Evolutionary conservation across 2,888 invertebrate genomes (phyloP).

Genomic region (Aradus depressus): DNA sequence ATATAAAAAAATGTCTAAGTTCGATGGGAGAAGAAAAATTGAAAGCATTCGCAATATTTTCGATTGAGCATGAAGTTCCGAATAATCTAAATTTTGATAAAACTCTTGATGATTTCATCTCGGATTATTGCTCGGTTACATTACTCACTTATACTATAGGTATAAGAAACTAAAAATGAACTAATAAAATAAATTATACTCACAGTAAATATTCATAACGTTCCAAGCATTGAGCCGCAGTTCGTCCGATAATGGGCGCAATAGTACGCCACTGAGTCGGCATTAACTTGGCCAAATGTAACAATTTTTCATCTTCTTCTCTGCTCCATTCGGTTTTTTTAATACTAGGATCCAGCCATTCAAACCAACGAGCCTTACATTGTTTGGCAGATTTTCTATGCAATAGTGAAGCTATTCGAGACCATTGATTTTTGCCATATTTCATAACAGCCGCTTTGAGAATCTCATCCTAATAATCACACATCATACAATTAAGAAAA

Average conservation of each 20-base stretch:
- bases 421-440: constrained; percentile 99
- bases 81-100: too few relatives aligned
- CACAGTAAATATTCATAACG: constrained; percentile 91
- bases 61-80: too few relatives aligned
- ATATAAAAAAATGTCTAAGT: too few relatives aligned
- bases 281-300: constrained; percentile 97
- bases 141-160: not conserved
- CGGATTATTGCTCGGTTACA: too few relatives aligned
- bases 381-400: constrained; percentile 99
- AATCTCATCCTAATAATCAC: constrained; percentile 84
- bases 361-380: constrained; percentile 98
- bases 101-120: too few relatives aligned
- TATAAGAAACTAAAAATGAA: too few relatives aligned
- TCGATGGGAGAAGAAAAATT: too few relatives aligned
- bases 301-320: constrained; percentile 95
- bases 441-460: constrained; percentile 99
- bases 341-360: constrained; percentile 98
- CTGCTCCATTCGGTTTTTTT: constrained; percentile 99
- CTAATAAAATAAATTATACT: too few relatives aligned
- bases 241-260: constrained; percentile 96
- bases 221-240: constrained; percentile 96
- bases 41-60: too few relatives aligned
- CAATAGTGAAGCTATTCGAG: constrained; percentile 92
- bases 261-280: constrained; percentile 99
- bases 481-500: constrained; percentile 15